Conservation (phyloP, 2,113 vertebrate genomes). For the Brachyhypopomus occidentalis region DNA sequence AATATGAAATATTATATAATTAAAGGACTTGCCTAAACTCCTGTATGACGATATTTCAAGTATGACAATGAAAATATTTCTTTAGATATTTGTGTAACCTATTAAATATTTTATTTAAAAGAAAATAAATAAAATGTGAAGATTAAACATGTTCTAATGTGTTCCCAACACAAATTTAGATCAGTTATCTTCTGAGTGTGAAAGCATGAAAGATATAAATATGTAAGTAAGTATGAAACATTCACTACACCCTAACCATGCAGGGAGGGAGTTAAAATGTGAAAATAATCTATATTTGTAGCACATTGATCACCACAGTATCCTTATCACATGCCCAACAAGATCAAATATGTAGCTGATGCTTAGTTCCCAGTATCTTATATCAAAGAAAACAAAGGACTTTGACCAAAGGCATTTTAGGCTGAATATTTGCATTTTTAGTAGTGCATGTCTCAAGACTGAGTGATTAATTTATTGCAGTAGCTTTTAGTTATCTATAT, state of each 20-base stretch:
- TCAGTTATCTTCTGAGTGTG: neutral
- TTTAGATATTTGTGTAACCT: neutral
- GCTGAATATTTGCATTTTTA: slow-evolving; percentile 2
- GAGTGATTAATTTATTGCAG: neutral
- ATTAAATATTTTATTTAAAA: slow-evolving; percentile 10
- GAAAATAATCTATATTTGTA: slow-evolving; percentile 21
- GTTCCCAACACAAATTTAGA: neutral
- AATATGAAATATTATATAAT: too few species aligned
- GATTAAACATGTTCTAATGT: neutral
- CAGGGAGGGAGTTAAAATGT: neutral
- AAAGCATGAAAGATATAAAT: neutral
- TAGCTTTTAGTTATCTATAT: neutral
- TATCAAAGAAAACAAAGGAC: slow-evolving; percentile 36
- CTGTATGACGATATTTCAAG: neutral
- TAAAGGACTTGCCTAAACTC: neutral
- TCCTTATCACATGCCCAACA: slow-evolving; percentile 30
- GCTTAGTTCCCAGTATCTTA: slow-evolving; percentile 27
- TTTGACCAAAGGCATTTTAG: slow-evolving; percentile 31
- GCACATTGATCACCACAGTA: slow-evolving; percentile 37
- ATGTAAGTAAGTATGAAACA: neutral
- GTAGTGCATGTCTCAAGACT: neutral
- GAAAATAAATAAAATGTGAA: neutral
- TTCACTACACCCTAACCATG: neutral
- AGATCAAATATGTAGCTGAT: slow-evolving; percentile 44
- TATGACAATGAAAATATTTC: neutral